These are phyloP conservation scores for Melanotaenia parkinsoni DNA, from an alignment of 2,797 vertebrate genomes.

Conservation along the genomic window DNA sequence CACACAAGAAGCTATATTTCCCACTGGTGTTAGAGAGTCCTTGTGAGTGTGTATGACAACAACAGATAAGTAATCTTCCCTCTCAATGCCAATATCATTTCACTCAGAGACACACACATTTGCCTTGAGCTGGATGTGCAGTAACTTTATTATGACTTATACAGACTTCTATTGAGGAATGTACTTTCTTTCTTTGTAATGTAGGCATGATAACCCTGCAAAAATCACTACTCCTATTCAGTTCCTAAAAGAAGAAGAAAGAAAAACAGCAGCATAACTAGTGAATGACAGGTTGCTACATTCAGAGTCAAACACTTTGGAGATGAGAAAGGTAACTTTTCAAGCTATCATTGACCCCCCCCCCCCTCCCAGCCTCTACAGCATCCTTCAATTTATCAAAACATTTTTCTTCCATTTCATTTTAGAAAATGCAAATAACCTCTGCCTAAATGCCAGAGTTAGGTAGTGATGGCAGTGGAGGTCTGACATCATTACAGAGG, in stretches of 20 bases:
- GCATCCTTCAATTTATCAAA: slow-evolving; percentile 66
- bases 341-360: slow-evolving; percentile 35
- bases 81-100: slow-evolving; percentile 51
- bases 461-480: slow-evolving; percentile 64
- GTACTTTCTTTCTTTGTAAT: slow-evolving; percentile 12
- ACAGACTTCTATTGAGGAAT: slow-evolving; percentile 22
- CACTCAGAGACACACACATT: slow-evolving; percentile 33
- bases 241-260: slow-evolving; percentile 51
- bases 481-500: slow-evolving; percentile 77
- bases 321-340: slow-evolving; percentile 43
- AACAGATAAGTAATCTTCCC: slow-evolving; percentile 61
- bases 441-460: slow-evolving; percentile 79
- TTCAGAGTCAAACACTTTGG: slow-evolving; percentile 45
- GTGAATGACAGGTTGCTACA: slow-evolving; percentile 38
- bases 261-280: slow-evolving; percentile 47
- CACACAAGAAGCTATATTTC: slow-evolving; percentile 72
- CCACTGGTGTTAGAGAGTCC: slow-evolving; percentile 53
- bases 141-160: slow-evolving; percentile 39
- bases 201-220: slow-evolving; percentile 13
- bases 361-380: slow-evolving; percentile 10
- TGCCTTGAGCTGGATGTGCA: slow-evolving; percentile 50
- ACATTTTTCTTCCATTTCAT: slow-evolving; percentile 43
- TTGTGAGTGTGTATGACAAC: slow-evolving; percentile 55
- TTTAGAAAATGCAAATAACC: slow-evolving; percentile 83
- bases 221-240: slow-evolving; percentile 12